Conservation (phyloP, 2,797 vertebrate genomes). For the Notolabrus celidotus region DNA sequence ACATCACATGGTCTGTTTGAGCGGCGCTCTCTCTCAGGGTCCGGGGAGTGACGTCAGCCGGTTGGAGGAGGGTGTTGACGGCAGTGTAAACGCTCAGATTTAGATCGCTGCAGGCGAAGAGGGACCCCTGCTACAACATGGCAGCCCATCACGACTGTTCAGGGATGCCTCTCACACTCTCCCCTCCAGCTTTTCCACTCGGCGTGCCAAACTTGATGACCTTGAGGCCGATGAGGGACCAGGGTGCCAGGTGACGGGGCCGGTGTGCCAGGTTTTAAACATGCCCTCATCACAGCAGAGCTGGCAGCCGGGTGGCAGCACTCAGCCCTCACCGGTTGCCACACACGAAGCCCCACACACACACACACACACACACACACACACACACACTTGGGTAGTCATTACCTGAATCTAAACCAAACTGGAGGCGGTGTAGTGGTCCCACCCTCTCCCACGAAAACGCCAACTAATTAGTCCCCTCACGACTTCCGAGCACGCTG, state of each 20-base stretch:
- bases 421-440: slow-evolving; percentile 40
- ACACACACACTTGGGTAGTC: slow-evolving; percentile 39
- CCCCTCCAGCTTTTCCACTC: slow-evolving; percentile 53
- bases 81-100: slow-evolving; percentile 34
- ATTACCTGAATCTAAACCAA: slow-evolving; percentile 68
- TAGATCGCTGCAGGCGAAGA: slow-evolving; percentile 58
- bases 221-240: slow-evolving; percentile 64
- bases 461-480: slow-evolving; percentile 79
- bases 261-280: slow-evolving; percentile 71
- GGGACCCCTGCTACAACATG: slow-evolving; percentile 58
- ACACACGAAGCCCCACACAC: slow-evolving; percentile 39
- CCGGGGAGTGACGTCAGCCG: slow-evolving; percentile 26
- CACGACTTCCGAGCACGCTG: slow-evolving; percentile 71
- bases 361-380: slow-evolving; percentile 39
- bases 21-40: slow-evolving; percentile 8
- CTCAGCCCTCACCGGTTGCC: slow-evolving; percentile 29
- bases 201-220: slow-evolving; percentile 64
- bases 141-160: slow-evolving; percentile 60
- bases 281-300: slow-evolving; percentile 64
- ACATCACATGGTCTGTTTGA: slow-evolving; percentile 32
- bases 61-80: slow-evolving; percentile 26
- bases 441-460: slow-evolving; percentile 51
- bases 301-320: slow-evolving; percentile 46
- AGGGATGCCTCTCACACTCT: slow-evolving; percentile 64
- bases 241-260: slow-evolving; percentile 74